phyloP scores from a whole-genome alignment of 2,888 invertebrate species.

The Spialia ferax region DNA sequence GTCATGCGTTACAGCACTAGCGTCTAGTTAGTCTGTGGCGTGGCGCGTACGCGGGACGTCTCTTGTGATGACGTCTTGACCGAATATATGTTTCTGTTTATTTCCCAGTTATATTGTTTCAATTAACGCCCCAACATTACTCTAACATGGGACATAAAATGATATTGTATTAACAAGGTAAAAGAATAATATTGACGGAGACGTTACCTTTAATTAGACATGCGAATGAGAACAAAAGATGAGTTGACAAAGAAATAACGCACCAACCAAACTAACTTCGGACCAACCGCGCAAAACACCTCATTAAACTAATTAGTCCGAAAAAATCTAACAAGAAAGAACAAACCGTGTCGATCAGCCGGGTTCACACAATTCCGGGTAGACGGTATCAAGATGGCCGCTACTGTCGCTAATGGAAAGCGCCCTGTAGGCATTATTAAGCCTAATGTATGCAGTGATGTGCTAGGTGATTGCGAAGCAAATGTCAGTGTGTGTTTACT shows the following conservation, averaged over 20 bases:
- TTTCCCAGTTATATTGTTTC: too few relatives aligned
- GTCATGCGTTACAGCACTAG: too few relatives aligned
- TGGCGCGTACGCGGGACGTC: too few relatives aligned
- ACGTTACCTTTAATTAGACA: neutral
- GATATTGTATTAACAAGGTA: neutral
- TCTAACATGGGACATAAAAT: too few relatives aligned
- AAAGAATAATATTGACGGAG: neutral
- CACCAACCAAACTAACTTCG: neutral
- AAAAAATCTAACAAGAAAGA: slow-evolving; percentile 67
- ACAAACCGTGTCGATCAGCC: slow-evolving; percentile 61
- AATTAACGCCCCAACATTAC: too few relatives aligned
- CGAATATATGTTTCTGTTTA: too few relatives aligned
- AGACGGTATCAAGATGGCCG: slow-evolving; percentile 73
- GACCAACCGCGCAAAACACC: slow-evolving; percentile 53
- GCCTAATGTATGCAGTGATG: slow-evolving; percentile 82
- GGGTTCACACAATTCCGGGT: slow-evolving; percentile 61
- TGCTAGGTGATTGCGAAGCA: slow-evolving; percentile 68
- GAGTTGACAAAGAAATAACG: neutral
- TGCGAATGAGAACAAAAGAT: neutral
- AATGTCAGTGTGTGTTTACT: slow-evolving; percentile 69
- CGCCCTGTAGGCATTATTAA: slow-evolving; percentile 82
- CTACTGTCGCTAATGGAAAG: slow-evolving; percentile 75
- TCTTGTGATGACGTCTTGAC: too few relatives aligned
- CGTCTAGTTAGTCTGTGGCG: too few relatives aligned
- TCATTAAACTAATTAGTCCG: slow-evolving; percentile 82